Base-by-base conservation (phyloP, 1,140 invertebrate genomes). In the Portunus trituberculatus region DNA sequence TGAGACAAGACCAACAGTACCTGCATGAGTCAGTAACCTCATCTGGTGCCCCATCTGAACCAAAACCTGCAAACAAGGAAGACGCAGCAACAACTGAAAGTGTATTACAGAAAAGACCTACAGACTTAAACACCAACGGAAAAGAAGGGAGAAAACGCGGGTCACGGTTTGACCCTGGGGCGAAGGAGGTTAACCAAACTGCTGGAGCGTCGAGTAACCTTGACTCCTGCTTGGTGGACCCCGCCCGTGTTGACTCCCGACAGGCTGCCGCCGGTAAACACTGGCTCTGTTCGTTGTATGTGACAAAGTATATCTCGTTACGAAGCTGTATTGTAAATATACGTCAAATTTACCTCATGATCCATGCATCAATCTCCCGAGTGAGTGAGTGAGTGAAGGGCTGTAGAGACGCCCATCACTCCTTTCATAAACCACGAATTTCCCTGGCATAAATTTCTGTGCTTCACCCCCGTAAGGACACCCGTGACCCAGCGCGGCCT, bases 131-230 rank as follows among this genome's bases (percentile, higher is more conserved):
- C 6, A 2, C 20, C 12, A 76, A 7, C n/a, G 67, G 4, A 76
- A 76, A 76, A 76, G n/a, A 20, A 76, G 25, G 20, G 67, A 76
- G 67, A 76, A 76, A 76, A 76, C 67, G 20, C n/a, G n/a, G 67
- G 67, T 76, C 67, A n/a, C 6, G 67, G n/a, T 8, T 7, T 76
- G 67, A 76, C 67, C 59, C 59, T 76, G 67, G n/a, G 67, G n/a
- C n/a, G 67, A 76, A 76, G 67, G 67, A 76, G 67, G 67, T 76
- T 76, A 76, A 76, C 20, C 67, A 76, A 76, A 76, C 67, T 76
- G 67, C n/a, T 76, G 67, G 67, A 76, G 67, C n/a, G 20, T 25
- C 67, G 25, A 25, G 67, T n/a, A n/a, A n/a, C 67, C 67, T 76
- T 76, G 67, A 76, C 67, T 76, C 16, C 67, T 76, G 67, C 25